phyloP scores from a whole-genome alignment of 2,113 vertebrate genomes.

The Mellivora capensis region DNA sequence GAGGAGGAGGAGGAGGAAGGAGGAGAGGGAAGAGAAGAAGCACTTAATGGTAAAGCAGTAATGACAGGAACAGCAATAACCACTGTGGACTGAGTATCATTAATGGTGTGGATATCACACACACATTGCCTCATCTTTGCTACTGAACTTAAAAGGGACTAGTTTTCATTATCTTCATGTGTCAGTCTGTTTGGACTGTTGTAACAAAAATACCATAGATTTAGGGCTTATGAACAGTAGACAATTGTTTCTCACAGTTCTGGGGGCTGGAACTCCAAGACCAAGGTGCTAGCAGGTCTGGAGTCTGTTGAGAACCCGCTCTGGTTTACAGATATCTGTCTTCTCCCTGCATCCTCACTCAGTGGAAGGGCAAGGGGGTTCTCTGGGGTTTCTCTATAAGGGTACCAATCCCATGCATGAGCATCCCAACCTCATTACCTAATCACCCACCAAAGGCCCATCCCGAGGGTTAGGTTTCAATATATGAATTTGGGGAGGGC shows the following conservation, averaged over 20 bases:
- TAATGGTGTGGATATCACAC: rapidly evolving
- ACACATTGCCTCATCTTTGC: neutral
- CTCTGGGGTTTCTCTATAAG: neutral
- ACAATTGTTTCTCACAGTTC: neutral
- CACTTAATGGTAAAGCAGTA: rapidly evolving
- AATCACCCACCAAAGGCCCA: neutral
- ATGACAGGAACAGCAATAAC: rapidly evolving
- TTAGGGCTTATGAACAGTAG: neutral
- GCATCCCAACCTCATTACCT: neutral
- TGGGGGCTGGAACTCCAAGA: neutral
- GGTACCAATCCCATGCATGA: neutral
- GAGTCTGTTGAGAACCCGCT: too few relatives aligned
- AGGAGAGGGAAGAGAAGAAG: neutral
- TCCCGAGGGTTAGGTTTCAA: too few relatives aligned
- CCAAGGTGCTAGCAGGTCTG: too few relatives aligned
- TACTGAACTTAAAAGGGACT: neutral
- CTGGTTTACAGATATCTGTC: neutral
- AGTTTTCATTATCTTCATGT: neutral
- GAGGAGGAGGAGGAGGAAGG: rapidly evolving
- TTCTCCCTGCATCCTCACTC: neutral
- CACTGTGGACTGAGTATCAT: too few relatives aligned
- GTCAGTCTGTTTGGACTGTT: neutral
- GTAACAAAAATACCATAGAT: neutral
- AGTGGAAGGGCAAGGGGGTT: too few relatives aligned
- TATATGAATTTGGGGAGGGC: too few relatives aligned